Conservation (phyloP, 2,113 vertebrate genomes). For the Odocoileus virginianus region DNA sequence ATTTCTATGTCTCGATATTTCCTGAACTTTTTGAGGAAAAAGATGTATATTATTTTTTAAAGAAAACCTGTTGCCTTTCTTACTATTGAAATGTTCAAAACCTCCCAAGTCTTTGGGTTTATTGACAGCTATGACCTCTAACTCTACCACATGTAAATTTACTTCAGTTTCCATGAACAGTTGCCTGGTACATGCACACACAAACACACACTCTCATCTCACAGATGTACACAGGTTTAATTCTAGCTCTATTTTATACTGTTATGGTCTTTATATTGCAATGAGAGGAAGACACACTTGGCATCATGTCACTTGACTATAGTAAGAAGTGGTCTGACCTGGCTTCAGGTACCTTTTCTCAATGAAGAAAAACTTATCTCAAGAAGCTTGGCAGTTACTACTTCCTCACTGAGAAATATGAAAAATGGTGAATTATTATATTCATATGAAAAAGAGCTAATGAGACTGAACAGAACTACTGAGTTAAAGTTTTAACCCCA, state of each 20-base stretch:
- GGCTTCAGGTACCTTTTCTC: neutral
- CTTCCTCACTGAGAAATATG: neutral
- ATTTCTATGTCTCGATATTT: neutral
- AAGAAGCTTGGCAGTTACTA: neutral
- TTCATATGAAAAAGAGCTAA: conserved; percentile 34
- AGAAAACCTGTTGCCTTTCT: neutral
- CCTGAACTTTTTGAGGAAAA: neutral
- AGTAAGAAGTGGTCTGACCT: neutral
- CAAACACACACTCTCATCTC: neutral
- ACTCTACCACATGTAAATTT: neutral
- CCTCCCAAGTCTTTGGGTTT: neutral
- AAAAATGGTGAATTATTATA: conserved; percentile 43
- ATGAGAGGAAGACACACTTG: accelerated
- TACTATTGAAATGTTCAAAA: neutral
- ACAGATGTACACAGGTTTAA: neutral
- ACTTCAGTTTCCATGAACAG: neutral
- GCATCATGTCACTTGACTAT: neutral
- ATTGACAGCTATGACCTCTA: neutral
- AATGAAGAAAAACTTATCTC: neutral
- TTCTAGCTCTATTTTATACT: neutral
- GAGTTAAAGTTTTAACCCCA: neutral
- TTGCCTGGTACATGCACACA: too few species aligned
- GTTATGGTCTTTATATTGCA: neutral
- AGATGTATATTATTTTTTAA: neutral
- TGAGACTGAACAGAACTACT: neutral